A percentile compares a stretch with the other conserved stretches of the same genome.
These are phyloP conservation scores for Abramis brama DNA, from an alignment of 2,113 vertebrate genomes.

Conservation along the genomic window DNA sequence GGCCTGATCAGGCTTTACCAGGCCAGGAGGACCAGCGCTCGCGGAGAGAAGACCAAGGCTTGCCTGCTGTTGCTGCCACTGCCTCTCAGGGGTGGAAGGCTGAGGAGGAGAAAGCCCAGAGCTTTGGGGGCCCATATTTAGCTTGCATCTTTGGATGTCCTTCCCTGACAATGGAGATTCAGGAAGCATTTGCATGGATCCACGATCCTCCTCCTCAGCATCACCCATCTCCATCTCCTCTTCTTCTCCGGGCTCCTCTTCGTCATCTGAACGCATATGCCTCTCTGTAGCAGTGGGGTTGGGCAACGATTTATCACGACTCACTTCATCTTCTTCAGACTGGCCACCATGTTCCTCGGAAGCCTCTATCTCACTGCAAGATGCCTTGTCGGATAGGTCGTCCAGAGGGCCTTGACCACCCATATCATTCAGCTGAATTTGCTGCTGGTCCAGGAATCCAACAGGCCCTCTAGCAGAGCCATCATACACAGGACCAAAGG, in stretches of 20 bases:
- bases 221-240: slow-evolving; percentile 69
- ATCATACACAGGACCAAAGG: slow-evolving; percentile 86
- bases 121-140: slow-evolving; percentile 33
- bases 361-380: slow-evolving; percentile 87
- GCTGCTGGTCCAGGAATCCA: slow-evolving; percentile 76
- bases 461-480: slow-evolving; percentile 75
- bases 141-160: slow-evolving; percentile 52
- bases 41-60: slow-evolving; percentile 82
- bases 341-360: slow-evolving; percentile 81
- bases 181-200: slow-evolving; percentile 69
- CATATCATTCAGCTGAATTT: slow-evolving; percentile 76
- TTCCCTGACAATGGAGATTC: slow-evolving; percentile 59
- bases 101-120: slow-evolving; percentile 63
- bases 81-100: slow-evolving; percentile 83
- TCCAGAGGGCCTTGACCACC: slow-evolving; percentile 73
- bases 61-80: slow-evolving; percentile 89
- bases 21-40: slow-evolving; percentile 81
- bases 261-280: slow-evolving; percentile 67
- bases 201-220: slow-evolving; percentile 68
- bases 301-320: slow-evolving; percentile 69
- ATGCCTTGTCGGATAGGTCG: slow-evolving; percentile 86
- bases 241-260: slow-evolving; percentile 72
- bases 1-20: slow-evolving; percentile 86
- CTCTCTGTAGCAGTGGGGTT: slow-evolving; percentile 73
- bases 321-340: slow-evolving; percentile 85